phyloP scores from a whole-genome alignment of 64 coral and sea anemone genomes.

The Stylophora pistillata region DNA sequence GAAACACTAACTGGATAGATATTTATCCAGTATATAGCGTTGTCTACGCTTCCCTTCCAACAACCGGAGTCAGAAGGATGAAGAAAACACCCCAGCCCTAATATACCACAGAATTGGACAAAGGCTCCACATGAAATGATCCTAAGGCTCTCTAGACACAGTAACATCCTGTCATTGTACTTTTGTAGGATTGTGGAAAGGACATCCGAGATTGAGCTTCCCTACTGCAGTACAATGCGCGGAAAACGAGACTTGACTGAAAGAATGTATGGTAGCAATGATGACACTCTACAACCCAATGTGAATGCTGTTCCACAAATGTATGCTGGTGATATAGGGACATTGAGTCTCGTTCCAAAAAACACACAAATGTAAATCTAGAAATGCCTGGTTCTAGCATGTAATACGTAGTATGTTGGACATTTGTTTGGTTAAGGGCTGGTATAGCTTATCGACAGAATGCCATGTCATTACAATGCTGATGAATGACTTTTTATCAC shows the following conservation, averaged over 20 bases:
- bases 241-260: neutral
- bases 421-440: neutral
- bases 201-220: neutral
- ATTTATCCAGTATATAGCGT: too few species aligned
- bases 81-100: too few species aligned
- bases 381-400: neutral
- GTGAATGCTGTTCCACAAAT: neutral
- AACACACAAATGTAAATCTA: constrained; percentile 9
- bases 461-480: too few species aligned
- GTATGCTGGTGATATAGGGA: neutral
- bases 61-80: too few species aligned
- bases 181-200: neutral
- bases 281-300: too few species aligned
- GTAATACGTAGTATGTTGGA: neutral
- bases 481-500: too few species aligned
- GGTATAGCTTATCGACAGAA: neutral
- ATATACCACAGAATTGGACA: too few species aligned
- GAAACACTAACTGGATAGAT: too few species aligned
- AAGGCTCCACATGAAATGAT: too few species aligned
- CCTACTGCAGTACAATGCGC: neutral
- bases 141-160: neutral
- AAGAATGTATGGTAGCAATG: too few species aligned
- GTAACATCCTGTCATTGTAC: neutral
- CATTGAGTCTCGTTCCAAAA: neutral
- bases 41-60: too few species aligned